Percentiles rank a stretch among this genome's conserved stretches.
Evolutionary conservation across 2,113 vertebrate genomes (phyloP).

Genomic region (Etia nguti): DNA sequence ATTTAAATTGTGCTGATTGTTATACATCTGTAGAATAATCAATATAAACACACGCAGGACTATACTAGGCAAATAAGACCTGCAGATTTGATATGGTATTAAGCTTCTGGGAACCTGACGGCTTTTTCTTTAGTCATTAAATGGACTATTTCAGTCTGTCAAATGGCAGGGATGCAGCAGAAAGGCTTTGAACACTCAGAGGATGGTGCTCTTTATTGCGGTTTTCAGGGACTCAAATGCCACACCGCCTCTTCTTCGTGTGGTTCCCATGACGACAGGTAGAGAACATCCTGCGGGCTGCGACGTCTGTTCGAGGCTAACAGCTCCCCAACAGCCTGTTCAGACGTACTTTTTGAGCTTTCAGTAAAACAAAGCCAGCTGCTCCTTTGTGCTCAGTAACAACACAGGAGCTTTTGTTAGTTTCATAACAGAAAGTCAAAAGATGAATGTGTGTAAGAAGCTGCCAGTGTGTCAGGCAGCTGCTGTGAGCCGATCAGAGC

Average conservation of each 20-base stretch:
- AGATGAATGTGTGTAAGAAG: not conserved
- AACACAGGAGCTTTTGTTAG: not conserved
- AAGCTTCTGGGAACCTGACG: no score
- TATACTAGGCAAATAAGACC: not conserved
- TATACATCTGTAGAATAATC: not conserved
- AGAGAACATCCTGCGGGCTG: not conserved
- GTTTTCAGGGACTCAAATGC: not conserved
- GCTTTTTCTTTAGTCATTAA: not conserved
- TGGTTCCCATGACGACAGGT: constrained; percentile 11
- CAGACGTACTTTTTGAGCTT: not conserved
- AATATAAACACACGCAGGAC: not conserved
- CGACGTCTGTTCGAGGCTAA: not conserved
- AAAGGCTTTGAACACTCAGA: not conserved
- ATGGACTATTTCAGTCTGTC: not conserved
- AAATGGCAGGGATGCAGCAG: not conserved
- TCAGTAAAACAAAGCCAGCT: not conserved
- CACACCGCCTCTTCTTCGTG: not conserved
- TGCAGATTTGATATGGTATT: not conserved
- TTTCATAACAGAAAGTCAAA: not conserved
- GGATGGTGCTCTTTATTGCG: not conserved
- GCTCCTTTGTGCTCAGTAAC: not conserved
- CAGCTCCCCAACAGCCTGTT: not conserved
- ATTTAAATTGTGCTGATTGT: not conserved
- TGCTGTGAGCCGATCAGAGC: not conserved
- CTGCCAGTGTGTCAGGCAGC: not conserved